A percentile compares a stretch with the other conserved stretches of the same genome.
These are phyloP conservation scores for Habroteleia sp. DNA, from an alignment of 2,888 invertebrate genomes.

Conservation along the genomic window DNA sequence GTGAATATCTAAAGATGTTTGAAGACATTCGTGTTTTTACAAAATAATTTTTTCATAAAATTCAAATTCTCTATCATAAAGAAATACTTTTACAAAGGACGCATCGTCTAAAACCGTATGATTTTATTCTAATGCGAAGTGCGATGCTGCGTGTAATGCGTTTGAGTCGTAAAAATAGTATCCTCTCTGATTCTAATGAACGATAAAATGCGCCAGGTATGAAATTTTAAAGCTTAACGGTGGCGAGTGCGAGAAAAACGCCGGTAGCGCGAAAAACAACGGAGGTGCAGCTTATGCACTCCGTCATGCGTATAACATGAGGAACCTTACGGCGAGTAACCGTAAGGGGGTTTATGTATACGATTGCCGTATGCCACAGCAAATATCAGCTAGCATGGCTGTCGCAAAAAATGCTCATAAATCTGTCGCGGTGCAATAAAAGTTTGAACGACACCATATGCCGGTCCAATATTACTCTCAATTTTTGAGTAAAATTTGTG, in stretches of 20 bases:
- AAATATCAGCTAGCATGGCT: constrained; percentile 25
- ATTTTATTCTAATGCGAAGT: constrained; percentile 9
- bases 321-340: constrained; percentile 9
- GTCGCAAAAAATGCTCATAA: constrained; percentile 27
- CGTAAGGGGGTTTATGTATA: constrained; percentile 10
- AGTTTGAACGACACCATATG: constrained; percentile 36
- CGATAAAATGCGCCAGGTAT: constrained; percentile 41
- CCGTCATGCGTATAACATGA: constrained; percentile 41
- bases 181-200: constrained; percentile 43
- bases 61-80: too few relatives aligned
- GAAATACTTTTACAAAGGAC: too few relatives aligned
- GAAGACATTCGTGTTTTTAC: too few relatives aligned
- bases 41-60: too few relatives aligned
- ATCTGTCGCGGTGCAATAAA: constrained; percentile 47
- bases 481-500: constrained; percentile 9
- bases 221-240: constrained; percentile 57
- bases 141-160: constrained; percentile 31
- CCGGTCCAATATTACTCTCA: constrained; percentile 32
- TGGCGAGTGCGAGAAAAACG: constrained; percentile 40
- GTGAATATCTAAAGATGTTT: too few relatives aligned
- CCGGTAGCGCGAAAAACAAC: constrained; percentile 24
- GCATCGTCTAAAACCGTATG: too few relatives aligned
- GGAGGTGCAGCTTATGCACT: constrained; percentile 41
- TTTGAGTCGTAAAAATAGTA: constrained; percentile 45
- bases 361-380: constrained; percentile 19